These are phyloP conservation scores for Acrobasis suavella DNA, from an alignment of 2,888 invertebrate genomes.

Conservation along the genomic window DNA sequence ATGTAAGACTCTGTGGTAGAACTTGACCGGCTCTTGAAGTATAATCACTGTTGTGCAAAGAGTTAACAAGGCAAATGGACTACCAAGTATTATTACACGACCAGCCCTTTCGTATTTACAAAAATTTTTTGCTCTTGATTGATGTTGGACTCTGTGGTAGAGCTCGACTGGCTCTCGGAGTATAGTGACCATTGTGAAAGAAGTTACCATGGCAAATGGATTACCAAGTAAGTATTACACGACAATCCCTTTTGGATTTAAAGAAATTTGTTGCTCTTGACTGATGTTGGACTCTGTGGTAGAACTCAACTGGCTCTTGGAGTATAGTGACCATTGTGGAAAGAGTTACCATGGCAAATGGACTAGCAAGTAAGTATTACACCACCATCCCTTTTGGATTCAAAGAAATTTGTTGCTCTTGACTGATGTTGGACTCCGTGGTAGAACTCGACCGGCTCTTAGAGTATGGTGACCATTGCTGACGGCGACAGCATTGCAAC, in stretches of 20 bases:
- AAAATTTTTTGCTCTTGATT: conserved; percentile 47
- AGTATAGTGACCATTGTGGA: conserved; percentile 35
- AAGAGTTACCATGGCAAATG: conserved; percentile 24
- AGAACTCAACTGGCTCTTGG: conserved; percentile 41
- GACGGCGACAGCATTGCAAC: conserved; percentile 25
- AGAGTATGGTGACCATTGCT: conserved; percentile 36
- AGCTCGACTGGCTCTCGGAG: too few relatives aligned
- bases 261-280: conserved; percentile 45
- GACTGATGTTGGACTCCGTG: conserved; percentile 40
- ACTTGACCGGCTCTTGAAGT: too few relatives aligned
- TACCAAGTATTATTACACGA: too few relatives aligned
- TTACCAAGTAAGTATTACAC: too few relatives aligned
- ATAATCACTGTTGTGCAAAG: too few relatives aligned
- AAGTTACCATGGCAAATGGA: too few relatives aligned
- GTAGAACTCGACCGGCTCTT: conserved; percentile 41
- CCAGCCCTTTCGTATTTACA: too few relatives aligned
- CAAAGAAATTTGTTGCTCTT: conserved; percentile 44
- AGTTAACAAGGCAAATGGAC: too few relatives aligned
- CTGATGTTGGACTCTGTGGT: conserved; percentile 38
- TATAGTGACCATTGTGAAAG: too few relatives aligned
- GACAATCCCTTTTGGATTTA: conserved; percentile 44
- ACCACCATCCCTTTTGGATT: conserved; percentile 44
- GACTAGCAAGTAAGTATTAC: neutral
- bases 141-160: too few relatives aligned
- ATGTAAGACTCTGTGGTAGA: too few relatives aligned